Base-by-base conservation (phyloP, 2,113 vertebrate genomes). In the Tamias sibiricus region DNA sequence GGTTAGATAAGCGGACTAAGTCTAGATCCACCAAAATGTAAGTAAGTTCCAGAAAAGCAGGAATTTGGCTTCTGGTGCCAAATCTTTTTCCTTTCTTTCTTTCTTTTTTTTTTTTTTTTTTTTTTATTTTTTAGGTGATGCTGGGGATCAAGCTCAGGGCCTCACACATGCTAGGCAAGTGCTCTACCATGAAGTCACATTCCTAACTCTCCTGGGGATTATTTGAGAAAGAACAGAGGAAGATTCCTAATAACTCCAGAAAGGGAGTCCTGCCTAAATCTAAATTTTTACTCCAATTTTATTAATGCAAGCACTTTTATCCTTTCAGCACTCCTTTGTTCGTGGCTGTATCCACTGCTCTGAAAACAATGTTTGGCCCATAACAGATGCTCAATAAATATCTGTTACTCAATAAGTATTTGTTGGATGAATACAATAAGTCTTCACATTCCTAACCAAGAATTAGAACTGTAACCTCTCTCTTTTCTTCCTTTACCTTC, bases 381-480 rank as follows among this genome's bases (percentile, higher is more conserved):
- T 52, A 71, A 30, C 32, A 10, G 68, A 52, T 40, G 74, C 74
- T 96, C 47, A 82, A 4, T 74, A 83, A 47, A 32, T 49, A 92
- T 71, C 71, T 83, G 47, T 59, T 40, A 16, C 47, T 49, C 47
- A 49, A 49, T 13, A 49, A 49, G 13, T 49, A 49, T 49, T 49
- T 49, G 10, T 49, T 80, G 35, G 87, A 81, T 80, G 54, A 47
- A 47, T 57, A 40, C 1, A 62, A 32, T 12, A 24, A 52, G 54
- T 75, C 87, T 92, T 96, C 30, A 82, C 66, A 82, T 87, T 54
- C 59, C 32, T 83, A 54, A 54, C 54, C 54, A 75, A 92, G 69
- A 76, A 35, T 87, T 89, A 84, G 32, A 82, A 14, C 6, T 17
- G 4, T 12, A 76, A 47, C 44, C 24, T 87, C 20, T 72, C 32